Conservation (phyloP, 2,113 vertebrate species). For the Nothocercus julius region DNA sequence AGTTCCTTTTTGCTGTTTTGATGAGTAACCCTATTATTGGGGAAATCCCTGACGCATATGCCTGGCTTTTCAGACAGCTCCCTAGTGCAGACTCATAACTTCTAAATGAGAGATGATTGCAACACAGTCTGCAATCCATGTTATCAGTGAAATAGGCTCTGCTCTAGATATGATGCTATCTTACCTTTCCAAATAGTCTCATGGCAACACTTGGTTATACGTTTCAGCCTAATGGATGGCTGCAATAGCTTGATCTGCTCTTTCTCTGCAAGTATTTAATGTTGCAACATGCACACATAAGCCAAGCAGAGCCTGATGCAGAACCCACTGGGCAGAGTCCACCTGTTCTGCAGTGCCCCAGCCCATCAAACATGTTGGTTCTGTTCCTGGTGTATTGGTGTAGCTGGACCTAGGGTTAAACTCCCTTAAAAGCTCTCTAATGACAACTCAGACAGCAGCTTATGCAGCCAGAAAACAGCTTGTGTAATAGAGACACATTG, state of each 20-base stretch:
- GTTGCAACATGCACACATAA: not conserved
- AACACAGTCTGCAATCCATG: not conserved
- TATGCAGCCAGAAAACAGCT: not conserved
- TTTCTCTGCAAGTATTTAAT: not conserved
- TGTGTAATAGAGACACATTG: rapidly evolving
- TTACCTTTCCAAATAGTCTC: not conserved
- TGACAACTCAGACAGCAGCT: not conserved
- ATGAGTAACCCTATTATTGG: not conserved
- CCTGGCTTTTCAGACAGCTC: conserved; percentile 13
- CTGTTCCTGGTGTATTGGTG: not conserved
- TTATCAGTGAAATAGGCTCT: not conserved
- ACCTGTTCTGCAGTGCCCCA: not conserved
- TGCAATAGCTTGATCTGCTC: not conserved
- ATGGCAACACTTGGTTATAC: not conserved
- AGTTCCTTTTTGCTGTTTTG: not conserved
- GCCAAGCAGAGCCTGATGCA: not conserved
- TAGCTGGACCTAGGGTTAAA: not conserved
- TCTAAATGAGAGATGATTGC: not conserved
- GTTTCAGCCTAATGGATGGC: not conserved
- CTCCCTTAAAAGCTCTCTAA: not conserved
- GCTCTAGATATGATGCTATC: not conserved
- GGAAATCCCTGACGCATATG: conserved; percentile 2
- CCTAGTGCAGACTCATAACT: not conserved
- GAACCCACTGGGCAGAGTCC: not conserved
- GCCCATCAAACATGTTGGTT: not conserved